phyloP scores from a whole-genome alignment of 2,888 invertebrate species.

The Bembecia ichneumoniformis region DNA sequence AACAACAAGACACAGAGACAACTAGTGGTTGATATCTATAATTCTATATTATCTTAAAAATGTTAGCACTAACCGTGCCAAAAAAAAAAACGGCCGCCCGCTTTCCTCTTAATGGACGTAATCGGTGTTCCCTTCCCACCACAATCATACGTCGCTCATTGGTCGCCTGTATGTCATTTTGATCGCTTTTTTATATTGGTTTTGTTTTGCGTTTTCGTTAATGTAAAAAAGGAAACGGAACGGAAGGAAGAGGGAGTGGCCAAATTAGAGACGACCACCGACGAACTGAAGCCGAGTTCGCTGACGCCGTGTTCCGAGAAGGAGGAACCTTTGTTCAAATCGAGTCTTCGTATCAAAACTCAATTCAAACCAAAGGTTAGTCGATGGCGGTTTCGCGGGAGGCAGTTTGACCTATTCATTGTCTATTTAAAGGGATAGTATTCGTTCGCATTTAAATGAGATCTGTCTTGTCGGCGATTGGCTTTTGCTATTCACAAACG shows the following conservation, averaged over 20 bases:
- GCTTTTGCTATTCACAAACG: neutral
- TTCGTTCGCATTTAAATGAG: too few species aligned
- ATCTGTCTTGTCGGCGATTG: too few species aligned
- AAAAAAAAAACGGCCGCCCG: too few species aligned
- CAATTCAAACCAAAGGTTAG: slow-evolving; percentile 61
- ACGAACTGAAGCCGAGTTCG: slow-evolving; percentile 58
- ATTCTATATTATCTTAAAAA: too few species aligned
- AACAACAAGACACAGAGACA: too few species aligned
- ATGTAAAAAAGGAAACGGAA: slow-evolving; percentile 52
- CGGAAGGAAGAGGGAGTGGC: slow-evolving; percentile 56
- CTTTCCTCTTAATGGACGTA: too few species aligned
- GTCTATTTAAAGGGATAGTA: slow-evolving; percentile 35
- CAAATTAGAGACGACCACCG: slow-evolving; percentile 63
- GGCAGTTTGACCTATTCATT: slow-evolving; percentile 32
- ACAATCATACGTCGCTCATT: slow-evolving; percentile 5
- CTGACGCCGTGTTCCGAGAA: slow-evolving; percentile 47
- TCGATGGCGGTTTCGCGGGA: slow-evolving; percentile 22
- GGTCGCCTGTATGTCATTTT: slow-evolving; percentile 24
- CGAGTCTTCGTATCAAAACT: slow-evolving; percentile 54
- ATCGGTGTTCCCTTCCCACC: too few species aligned
- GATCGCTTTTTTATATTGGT: slow-evolving; percentile 19
- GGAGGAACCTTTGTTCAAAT: slow-evolving; percentile 65
- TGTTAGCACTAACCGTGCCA: too few species aligned
- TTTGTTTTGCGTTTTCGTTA: slow-evolving; percentile 63
- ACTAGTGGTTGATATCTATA: too few species aligned